Conservation (phyloP, 2,113 vertebrate species). For the Telmatochromis brichardi region DNA sequence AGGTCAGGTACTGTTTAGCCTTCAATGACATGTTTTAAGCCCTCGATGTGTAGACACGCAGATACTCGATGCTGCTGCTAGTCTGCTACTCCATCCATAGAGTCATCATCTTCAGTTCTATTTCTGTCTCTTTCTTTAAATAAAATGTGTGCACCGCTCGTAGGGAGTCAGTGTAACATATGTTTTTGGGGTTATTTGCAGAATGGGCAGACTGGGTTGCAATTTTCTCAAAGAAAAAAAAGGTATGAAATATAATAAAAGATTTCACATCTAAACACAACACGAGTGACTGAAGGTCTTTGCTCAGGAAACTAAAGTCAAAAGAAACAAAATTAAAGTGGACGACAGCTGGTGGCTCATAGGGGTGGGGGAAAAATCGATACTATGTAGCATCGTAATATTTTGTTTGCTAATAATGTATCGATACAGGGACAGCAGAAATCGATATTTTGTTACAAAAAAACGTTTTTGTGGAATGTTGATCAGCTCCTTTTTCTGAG, state of each 20-base stretch:
- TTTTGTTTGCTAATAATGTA: no score
- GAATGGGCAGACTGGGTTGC: not conserved
- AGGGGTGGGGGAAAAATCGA: rapidly evolving
- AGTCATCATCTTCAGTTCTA: not conserved
- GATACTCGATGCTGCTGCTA: not conserved
- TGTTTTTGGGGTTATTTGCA: not conserved
- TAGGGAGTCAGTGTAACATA: rapidly evolving
- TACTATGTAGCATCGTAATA: rapidly evolving
- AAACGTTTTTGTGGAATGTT: no score
- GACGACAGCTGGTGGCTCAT: not conserved
- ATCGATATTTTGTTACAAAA: no score
- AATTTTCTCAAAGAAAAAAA: not conserved
- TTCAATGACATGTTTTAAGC: not conserved
- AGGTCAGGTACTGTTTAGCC: not conserved
- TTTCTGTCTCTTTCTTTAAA: not conserved
- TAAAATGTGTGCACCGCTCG: rapidly evolving
- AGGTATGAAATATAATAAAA: not conserved
- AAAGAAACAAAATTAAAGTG: not conserved
- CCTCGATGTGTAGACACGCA: not conserved
- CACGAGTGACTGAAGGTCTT: not conserved
- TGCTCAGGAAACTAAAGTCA: not conserved
- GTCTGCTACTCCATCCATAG: not conserved
- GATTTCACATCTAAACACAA: not conserved
- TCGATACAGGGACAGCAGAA: no score
- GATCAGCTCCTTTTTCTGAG: no score